These are phyloP conservation scores for Notamacropus eugenii DNA, from an alignment of 2,797 vertebrate genomes.

Conservation along the genomic window DNA sequence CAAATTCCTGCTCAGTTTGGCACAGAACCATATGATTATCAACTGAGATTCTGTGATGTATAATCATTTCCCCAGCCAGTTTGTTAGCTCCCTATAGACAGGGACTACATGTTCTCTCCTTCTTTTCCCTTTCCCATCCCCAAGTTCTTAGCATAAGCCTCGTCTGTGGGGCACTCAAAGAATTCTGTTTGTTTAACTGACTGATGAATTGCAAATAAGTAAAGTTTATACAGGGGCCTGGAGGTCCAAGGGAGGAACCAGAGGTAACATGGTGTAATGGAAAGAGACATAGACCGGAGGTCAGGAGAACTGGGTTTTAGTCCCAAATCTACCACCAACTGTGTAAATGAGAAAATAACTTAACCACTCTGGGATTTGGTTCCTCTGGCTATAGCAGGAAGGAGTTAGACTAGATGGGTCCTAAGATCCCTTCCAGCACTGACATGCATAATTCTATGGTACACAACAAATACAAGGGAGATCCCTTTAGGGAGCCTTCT, in stretches of 20 bases:
- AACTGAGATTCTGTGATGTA: background rate
- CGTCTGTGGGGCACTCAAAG: background rate
- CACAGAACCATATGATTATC: background rate
- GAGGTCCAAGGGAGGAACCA: background rate
- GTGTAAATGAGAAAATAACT: constrained; percentile 2
- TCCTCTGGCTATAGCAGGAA: background rate
- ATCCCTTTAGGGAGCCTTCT: background rate
- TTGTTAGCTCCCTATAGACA: background rate
- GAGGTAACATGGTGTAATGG: background rate
- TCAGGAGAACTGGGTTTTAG: background rate
- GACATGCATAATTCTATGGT: background rate
- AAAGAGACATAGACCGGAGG: background rate
- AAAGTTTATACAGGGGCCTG: background rate
- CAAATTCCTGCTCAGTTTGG: background rate
- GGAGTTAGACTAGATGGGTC: background rate
- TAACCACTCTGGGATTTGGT: background rate
- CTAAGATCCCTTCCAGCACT: background rate
- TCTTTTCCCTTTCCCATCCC: background rate
- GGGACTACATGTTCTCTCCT: background rate
- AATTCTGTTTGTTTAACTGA: constrained; percentile 7
- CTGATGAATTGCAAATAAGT: constrained; percentile 10
- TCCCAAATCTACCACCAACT: background rate
- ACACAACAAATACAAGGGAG: background rate
- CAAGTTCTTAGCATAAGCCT: background rate
- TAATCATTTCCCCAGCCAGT: background rate